Conservation (phyloP, 2,888 invertebrate species). For the Phytoseiulus persimilis region DNA sequence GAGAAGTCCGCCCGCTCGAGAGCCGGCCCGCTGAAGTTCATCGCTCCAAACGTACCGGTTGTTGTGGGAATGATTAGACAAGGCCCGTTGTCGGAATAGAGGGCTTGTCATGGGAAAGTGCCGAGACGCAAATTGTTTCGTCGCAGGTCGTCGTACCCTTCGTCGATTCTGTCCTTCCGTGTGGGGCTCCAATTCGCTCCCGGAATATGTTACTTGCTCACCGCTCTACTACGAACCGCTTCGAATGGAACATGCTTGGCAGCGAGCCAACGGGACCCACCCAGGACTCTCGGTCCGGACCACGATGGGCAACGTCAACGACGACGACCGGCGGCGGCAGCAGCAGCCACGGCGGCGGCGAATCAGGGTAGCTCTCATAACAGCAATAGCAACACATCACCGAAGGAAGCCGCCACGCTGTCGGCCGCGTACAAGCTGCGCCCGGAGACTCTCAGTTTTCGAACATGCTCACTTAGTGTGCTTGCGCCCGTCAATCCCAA, state of each 20-base stretch:
- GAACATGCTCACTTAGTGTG: neutral
- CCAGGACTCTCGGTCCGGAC: neutral
- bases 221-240: neutral
- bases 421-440: neutral
- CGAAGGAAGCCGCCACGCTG: neutral
- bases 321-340: neutral
- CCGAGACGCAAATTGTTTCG: neutral
- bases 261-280: neutral
- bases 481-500: neutral
- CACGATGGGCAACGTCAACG: neutral
- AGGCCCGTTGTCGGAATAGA: neutral
- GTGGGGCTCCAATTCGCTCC: neutral
- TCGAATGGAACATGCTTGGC: neutral
- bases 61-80: neutral
- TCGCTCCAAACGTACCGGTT: neutral
- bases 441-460: neutral
- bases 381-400: constrained; percentile 5
- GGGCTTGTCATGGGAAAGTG: neutral
- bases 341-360: neutral
- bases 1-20: no score
- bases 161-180: neutral
- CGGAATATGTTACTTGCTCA: neutral
- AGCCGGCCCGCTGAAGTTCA: no score
- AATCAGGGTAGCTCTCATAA: neutral
- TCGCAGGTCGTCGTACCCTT: neutral